Conservation (phyloP, 2,113 vertebrate species). For the Pyxicephalus adspersus region DNA sequence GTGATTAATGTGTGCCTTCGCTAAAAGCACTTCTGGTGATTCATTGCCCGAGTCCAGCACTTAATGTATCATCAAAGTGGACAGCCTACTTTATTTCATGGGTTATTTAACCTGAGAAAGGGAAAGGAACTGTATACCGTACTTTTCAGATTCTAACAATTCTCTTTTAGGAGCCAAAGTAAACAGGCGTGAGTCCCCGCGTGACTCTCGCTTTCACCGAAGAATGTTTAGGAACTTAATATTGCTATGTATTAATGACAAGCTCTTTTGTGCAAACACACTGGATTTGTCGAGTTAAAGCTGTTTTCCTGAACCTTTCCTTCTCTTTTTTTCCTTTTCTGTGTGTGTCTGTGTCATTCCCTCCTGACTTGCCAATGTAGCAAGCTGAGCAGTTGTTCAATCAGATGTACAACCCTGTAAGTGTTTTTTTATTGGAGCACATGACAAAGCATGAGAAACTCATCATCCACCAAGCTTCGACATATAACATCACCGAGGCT, state of each 20-base stretch:
- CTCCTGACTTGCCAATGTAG: slow-evolving; percentile 90
- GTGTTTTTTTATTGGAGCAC: slow-evolving; percentile 72
- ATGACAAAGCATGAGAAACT: slow-evolving; percentile 2
- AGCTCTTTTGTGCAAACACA: slow-evolving; percentile 75
- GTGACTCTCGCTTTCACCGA: slow-evolving; percentile 75
- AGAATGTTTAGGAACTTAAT: slow-evolving; percentile 80
- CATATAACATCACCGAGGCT: background rate
- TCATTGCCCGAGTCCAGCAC: slow-evolving; percentile 75
- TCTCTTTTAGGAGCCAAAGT: slow-evolving; percentile 81
- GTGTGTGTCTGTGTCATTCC: slow-evolving; percentile 78
- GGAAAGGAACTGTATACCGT: slow-evolving; percentile 79
- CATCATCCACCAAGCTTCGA: background rate
- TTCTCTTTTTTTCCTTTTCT: slow-evolving; percentile 73
- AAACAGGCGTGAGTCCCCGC: slow-evolving; percentile 76
- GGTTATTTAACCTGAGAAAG: slow-evolving; percentile 82
- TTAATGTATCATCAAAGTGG: slow-evolving; percentile 82
- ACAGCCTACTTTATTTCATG: slow-evolving; percentile 84
- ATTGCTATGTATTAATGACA: slow-evolving; percentile 70
- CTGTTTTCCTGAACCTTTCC: slow-evolving; percentile 86
- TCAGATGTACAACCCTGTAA: slow-evolving; percentile 99
- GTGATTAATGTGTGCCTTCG: slow-evolving; percentile 73
- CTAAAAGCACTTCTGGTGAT: slow-evolving; percentile 74
- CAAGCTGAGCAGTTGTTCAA: slow-evolving; percentile 99
- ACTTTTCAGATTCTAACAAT: slow-evolving; percentile 78
- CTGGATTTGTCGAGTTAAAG: slow-evolving; percentile 81